Evolutionary conservation across 2,888 invertebrate species (phyloP).

Genomic region (Incurvaria masculella): DNA sequence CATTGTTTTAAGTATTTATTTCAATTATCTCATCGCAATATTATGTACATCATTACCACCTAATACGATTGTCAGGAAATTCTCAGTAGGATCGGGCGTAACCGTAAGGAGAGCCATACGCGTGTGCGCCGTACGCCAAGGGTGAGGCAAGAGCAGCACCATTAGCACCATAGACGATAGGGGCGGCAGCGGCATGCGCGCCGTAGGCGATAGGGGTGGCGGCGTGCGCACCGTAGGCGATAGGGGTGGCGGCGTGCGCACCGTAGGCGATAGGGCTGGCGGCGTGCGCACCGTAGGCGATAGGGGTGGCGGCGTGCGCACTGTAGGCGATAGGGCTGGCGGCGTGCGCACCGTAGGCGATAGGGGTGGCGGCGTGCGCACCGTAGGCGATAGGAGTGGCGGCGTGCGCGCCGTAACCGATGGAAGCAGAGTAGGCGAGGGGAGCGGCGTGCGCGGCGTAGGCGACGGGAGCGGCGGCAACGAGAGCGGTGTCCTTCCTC

Average conservation of each 20-base stretch:
- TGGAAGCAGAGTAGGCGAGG: slow-evolving; percentile 30
- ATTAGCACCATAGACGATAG: slow-evolving; percentile 13
- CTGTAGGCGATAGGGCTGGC: slow-evolving; percentile 23
- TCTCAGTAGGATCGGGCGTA: too few species aligned
- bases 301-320: slow-evolving; percentile 18
- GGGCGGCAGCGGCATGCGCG: slow-evolving; percentile 17
- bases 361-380: slow-evolving; percentile 20
- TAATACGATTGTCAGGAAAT: too few species aligned
- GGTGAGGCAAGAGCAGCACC: slow-evolving; percentile 15
- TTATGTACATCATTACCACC: too few species aligned
- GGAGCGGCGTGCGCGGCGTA: slow-evolving; percentile 27
- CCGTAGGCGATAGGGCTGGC: slow-evolving; percentile 11
- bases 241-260: slow-evolving; percentile 17
- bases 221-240: slow-evolving; percentile 5
- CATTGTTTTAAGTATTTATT: too few species aligned
- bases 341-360: slow-evolving; percentile 21
- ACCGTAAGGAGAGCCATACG: slow-evolving; percentile 14
- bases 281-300: slow-evolving; percentile 6
- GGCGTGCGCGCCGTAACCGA: slow-evolving; percentile 26
- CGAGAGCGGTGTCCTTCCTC: slow-evolving; percentile 26
- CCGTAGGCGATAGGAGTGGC: slow-evolving; percentile 23
- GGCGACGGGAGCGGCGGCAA: slow-evolving; percentile 21
- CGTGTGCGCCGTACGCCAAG: slow-evolving; percentile 9
- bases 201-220: slow-evolving; percentile 17
- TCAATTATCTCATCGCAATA: too few species aligned